Conservation (phyloP, 2,888 invertebrate genomes). For the Nezara viridula region DNA sequence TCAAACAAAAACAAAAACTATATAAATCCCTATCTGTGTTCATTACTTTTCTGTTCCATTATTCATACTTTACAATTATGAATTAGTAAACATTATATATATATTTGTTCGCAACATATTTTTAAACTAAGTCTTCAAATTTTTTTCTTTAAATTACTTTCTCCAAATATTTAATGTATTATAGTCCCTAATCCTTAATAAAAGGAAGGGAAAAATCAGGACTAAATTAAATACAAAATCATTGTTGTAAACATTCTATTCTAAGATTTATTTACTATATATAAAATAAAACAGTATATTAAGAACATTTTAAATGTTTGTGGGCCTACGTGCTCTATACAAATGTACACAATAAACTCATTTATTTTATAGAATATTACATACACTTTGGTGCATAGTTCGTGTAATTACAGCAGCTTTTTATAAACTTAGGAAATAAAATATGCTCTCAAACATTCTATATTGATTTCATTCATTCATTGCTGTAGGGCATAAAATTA, state of each 20-base stretch:
- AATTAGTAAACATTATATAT: conserved; percentile 25
- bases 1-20: conserved; percentile 29
- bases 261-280: conserved; percentile 48
- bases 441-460: conserved; percentile 50
- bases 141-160: conserved; percentile 10
- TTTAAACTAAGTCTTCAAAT: conserved; percentile 16
- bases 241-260: conserved; percentile 47
- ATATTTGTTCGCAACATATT: background rate
- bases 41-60: conserved; percentile 26
- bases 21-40: conserved; percentile 46
- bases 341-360: conserved; percentile 56
- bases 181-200: conserved; percentile 43
- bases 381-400: conserved; percentile 54
- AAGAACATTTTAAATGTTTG: conserved; percentile 46
- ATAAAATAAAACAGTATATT: conserved; percentile 53
- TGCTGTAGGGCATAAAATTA: conserved; percentile 31
- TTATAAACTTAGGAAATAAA: conserved; percentile 46
- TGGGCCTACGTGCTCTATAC: conserved; percentile 58
- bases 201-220: conserved; percentile 55
- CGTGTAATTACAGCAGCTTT: conserved; percentile 58
- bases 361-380: conserved; percentile 50
- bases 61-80: conserved; percentile 26
- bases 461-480: conserved; percentile 49
- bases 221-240: conserved; percentile 53
- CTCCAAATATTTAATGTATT: conserved; percentile 19